A percentile compares a stretch with the other conserved stretches of the same genome.
phyloP scores from a whole-genome alignment of 2,113 vertebrate genomes.

The Electrona antarctica region DNA sequence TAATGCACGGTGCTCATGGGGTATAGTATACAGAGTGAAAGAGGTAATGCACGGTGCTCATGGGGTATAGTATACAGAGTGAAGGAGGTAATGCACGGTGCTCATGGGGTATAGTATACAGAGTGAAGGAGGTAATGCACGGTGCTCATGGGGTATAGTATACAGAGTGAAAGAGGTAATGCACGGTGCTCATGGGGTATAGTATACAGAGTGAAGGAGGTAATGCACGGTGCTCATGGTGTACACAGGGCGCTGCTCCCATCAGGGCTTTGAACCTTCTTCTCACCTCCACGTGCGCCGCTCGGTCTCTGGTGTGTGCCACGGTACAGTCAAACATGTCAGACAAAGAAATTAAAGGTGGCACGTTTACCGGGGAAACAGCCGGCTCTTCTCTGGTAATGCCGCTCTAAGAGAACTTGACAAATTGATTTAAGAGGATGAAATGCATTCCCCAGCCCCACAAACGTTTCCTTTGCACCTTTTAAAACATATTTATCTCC shows the following conservation, averaged over 20 bases:
- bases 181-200: too few relatives aligned
- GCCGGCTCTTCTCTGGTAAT: constrained; percentile 66
- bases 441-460: constrained; percentile 62
- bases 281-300: constrained; percentile 67
- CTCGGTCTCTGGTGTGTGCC: constrained; percentile 69
- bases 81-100: too few relatives aligned
- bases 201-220: too few relatives aligned
- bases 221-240: constrained; percentile 69
- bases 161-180: too few relatives aligned
- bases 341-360: constrained; percentile 81
- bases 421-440: constrained; percentile 78
- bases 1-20: too few relatives aligned
- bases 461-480: constrained; percentile 61
- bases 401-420: constrained; percentile 59
- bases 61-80: too few relatives aligned
- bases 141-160: too few relatives aligned
- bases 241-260: constrained; percentile 69
- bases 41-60: too few relatives aligned
- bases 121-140: too few relatives aligned
- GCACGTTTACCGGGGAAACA: constrained; percentile 78
- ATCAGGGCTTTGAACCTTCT: constrained; percentile 75
- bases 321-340: constrained; percentile 59
- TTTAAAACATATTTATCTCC: constrained; percentile 75
- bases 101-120: too few relatives aligned
- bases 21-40: too few relatives aligned